Conservation (phyloP, 1,140 invertebrate genomes). For the Caenorhabditis briggsae region DNA sequence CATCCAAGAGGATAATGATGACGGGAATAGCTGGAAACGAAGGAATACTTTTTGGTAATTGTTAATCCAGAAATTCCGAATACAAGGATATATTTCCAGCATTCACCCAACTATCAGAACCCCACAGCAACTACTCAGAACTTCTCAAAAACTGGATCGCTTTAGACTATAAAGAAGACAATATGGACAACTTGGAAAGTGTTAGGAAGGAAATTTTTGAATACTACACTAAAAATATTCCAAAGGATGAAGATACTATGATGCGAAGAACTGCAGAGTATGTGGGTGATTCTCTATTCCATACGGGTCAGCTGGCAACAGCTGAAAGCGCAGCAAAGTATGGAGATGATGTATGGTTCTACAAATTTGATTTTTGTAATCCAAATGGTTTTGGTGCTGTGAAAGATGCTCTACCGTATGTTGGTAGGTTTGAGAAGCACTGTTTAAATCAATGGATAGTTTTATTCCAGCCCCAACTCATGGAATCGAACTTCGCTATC, state of each 20-base stretch:
- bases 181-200: constrained; percentile 55
- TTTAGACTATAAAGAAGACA: constrained; percentile 30
- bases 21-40: constrained; percentile 64
- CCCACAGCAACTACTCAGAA: constrained; percentile 24
- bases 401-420: constrained; percentile 54
- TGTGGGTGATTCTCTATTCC: constrained; percentile 42
- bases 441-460: not conserved
- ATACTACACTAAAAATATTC: constrained; percentile 54
- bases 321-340: constrained; percentile 28
- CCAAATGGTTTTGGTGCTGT: constrained; percentile 54
- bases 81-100: not conserved
- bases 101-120: not conserved
- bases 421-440: constrained; percentile 53
- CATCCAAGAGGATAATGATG: constrained; percentile 61
- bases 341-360: constrained; percentile 62
- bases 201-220: constrained; percentile 58
- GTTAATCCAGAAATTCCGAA: not conserved
- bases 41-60: constrained; percentile 66
- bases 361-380: constrained; percentile 64
- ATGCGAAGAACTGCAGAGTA: constrained; percentile 25
- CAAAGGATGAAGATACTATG: constrained; percentile 14
- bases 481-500: constrained; percentile 71
- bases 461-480: constrained; percentile 67
- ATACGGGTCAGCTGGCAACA: not conserved
- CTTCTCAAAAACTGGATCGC: constrained; percentile 11